Conservation (phyloP, 2,797 vertebrate genomes). For the Potorous gilbertii region DNA sequence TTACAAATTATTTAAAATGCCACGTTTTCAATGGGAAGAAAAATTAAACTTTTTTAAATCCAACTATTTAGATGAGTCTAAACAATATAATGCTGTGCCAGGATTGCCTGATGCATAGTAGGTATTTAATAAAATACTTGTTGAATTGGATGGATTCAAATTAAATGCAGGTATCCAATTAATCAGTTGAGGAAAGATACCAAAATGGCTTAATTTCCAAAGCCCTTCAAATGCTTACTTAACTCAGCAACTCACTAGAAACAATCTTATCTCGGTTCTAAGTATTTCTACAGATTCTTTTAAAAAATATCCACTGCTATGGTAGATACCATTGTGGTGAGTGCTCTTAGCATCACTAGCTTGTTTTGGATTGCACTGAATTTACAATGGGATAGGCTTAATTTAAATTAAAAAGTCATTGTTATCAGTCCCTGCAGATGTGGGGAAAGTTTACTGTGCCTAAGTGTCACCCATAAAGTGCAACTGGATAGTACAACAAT, state of each 20-base stretch:
- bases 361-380: conserved; percentile 41
- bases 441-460: conserved; percentile 63
- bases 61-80: conserved; percentile 17
- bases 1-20: conserved; percentile 33
- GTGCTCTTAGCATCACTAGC: conserved; percentile 23
- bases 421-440: conserved; percentile 37
- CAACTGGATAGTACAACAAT: conserved; percentile 54
- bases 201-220: conserved; percentile 27
- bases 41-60: conserved; percentile 16
- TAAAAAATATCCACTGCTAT: conserved; percentile 22
- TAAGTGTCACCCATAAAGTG: conserved; percentile 55
- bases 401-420: conserved; percentile 63
- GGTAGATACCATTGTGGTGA: conserved; percentile 2
- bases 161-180: background rate
- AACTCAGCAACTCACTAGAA: conserved; percentile 12
- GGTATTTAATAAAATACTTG: background rate
- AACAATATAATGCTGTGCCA: conserved; percentile 5
- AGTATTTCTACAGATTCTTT: conserved; percentile 7
- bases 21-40: conserved; percentile 23
- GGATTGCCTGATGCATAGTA: background rate
- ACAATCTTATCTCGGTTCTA: background rate
- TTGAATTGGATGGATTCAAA: background rate
- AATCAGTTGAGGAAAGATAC: conserved; percentile 38
- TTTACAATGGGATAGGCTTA: background rate
- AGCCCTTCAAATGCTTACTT: background rate